phyloP scores from a whole-genome alignment of 2,797 vertebrate species.

The Aratinga solstitialis region DNA sequence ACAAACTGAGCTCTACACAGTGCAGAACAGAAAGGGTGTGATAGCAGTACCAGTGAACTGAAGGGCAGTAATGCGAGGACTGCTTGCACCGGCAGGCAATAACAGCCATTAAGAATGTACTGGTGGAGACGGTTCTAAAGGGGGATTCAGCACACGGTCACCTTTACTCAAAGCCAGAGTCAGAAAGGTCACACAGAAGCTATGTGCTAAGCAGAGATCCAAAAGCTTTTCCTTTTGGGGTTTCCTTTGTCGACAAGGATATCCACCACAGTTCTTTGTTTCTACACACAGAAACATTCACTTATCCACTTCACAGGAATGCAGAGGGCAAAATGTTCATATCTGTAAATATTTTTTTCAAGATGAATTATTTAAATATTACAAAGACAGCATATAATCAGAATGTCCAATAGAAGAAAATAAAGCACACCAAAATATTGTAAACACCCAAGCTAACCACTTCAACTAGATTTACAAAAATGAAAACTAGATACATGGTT shows the following conservation, averaged over 20 bases:
- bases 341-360: neutral
- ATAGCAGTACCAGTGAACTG: neutral
- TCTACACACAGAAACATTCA: neutral
- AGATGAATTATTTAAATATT: neutral
- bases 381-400: neutral
- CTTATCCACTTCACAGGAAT: neutral
- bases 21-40: neutral
- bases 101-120: neutral
- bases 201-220: neutral
- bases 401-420: neutral
- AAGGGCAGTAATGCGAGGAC: fast-evolving
- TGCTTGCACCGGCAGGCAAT: neutral
- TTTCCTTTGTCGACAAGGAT: neutral
- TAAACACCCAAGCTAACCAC: neutral
- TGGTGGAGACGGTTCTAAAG: neutral
- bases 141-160: neutral
- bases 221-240: neutral
- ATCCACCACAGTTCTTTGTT: fast-evolving
- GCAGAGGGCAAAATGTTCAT: neutral
- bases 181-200: neutral
- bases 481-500: neutral
- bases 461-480: neutral
- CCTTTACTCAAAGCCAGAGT: neutral
- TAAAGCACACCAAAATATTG: neutral
- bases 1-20: neutral